Evolutionary conservation across 2,888 invertebrate species (phyloP).

Genomic region (Cataglyphis livida): DNA sequence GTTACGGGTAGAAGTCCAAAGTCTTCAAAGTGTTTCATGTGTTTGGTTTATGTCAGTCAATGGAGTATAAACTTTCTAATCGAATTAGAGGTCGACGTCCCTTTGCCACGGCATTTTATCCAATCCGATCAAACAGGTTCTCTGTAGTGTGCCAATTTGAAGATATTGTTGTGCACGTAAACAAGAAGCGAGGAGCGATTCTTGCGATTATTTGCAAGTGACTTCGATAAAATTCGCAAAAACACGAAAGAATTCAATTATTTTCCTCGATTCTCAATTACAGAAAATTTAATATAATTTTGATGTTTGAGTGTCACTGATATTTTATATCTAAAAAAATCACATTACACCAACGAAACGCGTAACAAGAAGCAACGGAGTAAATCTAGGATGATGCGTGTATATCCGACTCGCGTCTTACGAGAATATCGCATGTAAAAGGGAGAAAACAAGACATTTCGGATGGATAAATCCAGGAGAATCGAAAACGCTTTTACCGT

Average conservation of each 20-base stretch:
- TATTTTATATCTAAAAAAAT: neutral
- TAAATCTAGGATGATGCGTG: slow-evolving; percentile 6
- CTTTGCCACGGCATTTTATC: slow-evolving; percentile 51
- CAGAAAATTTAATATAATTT: neutral
- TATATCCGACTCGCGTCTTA: slow-evolving; percentile 47
- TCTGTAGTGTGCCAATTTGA: slow-evolving; percentile 23
- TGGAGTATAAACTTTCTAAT: slow-evolving; percentile 68
- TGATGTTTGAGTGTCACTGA: neutral
- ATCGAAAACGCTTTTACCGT: slow-evolving; percentile 57
- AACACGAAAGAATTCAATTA: neutral
- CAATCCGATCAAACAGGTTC: slow-evolving; percentile 64
- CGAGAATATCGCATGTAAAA: slow-evolving; percentile 10
- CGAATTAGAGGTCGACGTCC: slow-evolving; percentile 67
- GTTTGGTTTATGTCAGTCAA: slow-evolving; percentile 46
- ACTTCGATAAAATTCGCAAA: neutral
- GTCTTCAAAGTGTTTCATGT: slow-evolving; percentile 63
- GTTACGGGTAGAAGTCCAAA: slow-evolving; percentile 56
- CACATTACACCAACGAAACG: neutral
- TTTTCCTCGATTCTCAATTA: neutral
- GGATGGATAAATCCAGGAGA: slow-evolving; percentile 58
- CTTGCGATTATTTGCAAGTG: neutral
- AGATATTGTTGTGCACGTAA: slow-evolving; percentile 43
- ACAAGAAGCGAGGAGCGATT: neutral
- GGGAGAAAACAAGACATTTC: neutral
- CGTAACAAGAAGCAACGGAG: slow-evolving; percentile 10